Conservation (phyloP, 2,888 invertebrate genomes). For the Cerastoderma edule region DNA sequence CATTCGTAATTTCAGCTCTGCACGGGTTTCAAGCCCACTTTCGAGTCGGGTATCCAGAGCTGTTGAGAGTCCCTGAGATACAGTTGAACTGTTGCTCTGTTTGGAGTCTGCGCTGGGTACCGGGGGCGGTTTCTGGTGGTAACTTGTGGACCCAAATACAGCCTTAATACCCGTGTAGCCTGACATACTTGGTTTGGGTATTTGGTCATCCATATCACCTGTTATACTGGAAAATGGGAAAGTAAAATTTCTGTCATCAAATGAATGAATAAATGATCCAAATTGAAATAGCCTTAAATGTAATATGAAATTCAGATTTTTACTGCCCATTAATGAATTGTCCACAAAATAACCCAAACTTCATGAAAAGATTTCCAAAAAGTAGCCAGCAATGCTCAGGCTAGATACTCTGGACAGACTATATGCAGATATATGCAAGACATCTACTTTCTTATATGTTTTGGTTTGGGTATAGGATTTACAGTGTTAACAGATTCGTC, state of each 20-base stretch:
- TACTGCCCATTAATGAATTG: too few relatives aligned
- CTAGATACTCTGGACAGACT: too few relatives aligned
- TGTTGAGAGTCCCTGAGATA: slow-evolving; percentile 83
- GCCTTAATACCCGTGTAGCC: slow-evolving; percentile 39
- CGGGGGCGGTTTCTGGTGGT: slow-evolving; percentile 46
- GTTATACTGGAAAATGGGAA: slow-evolving; percentile 12
- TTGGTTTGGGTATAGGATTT: too few relatives aligned
- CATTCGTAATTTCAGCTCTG: slow-evolving; percentile 89
- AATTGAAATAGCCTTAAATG: not conserved
- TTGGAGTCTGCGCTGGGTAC: slow-evolving; percentile 28
- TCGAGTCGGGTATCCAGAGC: slow-evolving; percentile 92
- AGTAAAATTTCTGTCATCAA: not conserved
- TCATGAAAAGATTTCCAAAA: too few relatives aligned
- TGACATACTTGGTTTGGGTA: slow-evolving; percentile 30
- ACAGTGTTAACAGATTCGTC: too few relatives aligned
- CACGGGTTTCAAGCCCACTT: slow-evolving; percentile 90
- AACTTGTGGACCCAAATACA: slow-evolving; percentile 52
- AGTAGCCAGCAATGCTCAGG: too few relatives aligned
- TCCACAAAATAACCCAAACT: too few relatives aligned
- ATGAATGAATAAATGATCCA: too few relatives aligned
- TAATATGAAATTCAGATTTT: not conserved
- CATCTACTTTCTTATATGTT: too few relatives aligned
- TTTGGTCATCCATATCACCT: slow-evolving; percentile 29
- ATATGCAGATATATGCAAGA: too few relatives aligned
- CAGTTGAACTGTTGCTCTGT: slow-evolving; percentile 25